Base-by-base conservation (phyloP, 2,113 vertebrate genomes). In the Neogale vison region DNA sequence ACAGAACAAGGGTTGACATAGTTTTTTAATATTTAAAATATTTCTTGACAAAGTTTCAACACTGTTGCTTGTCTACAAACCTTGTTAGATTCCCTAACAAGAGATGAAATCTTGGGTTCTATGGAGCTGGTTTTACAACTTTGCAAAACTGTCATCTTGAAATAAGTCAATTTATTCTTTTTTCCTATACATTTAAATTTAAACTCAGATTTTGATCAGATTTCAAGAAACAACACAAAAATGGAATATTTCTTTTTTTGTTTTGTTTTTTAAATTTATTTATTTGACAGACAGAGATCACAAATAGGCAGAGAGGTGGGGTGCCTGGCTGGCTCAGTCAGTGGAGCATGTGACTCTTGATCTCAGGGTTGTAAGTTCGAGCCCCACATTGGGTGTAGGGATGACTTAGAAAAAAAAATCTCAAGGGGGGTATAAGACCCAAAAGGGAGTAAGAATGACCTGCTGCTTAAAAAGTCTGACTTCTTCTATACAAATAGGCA, bases 1-100 rank as follows among this genome's bases (percentile, higher is more conserved):
- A 91, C 92, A 36, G 76, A 80, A 97, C 81, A 98, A 96, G 47
- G 94, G 85, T 23, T 82, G 83, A 98, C n/a, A 93, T 24, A 72
- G 65, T 77, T 96, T 97, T 98, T 97, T 95, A 98, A 97, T 81
- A 96, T 42, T 94, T 97, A 95, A 97, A 96, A 97, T 93, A 93
- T 55, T 97, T 80, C 71, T 97, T 97, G 77, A 97, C 34, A 88
- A 93, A 20, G 13, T 96, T 98, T 98, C 93, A 97, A 79, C 65
- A 88, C 52, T 90, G 24, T 72, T 96, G 31, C 82, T 88, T 97
- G 77, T 96, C 95, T 85, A 81, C 59, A 98, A 81, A 94, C 52
- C 52, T 97, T 71, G 63, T 95, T 90, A 86, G 67, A 12, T 71
- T 31, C 55, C 59, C 34, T 71, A 97, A 91, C 1, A 36, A 34